A percentile compares a stretch with the other conserved stretches of the same genome.
phyloP scores from a whole-genome alignment of 2,888 invertebrate species.

The Folsomia candida region DNA sequence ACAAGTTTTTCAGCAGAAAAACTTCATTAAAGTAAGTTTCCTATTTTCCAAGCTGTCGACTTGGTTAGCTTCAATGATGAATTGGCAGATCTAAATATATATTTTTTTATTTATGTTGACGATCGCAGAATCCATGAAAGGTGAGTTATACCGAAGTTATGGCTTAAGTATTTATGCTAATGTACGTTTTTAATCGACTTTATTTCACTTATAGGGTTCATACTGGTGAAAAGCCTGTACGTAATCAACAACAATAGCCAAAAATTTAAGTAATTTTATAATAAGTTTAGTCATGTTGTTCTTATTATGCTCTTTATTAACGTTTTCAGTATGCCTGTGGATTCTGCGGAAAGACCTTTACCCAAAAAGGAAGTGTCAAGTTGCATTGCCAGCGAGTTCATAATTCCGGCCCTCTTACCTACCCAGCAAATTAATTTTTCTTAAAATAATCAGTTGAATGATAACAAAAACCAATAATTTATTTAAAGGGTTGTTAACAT shows the following conservation, averaged over 20 bases:
- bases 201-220: not conserved
- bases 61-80: not conserved
- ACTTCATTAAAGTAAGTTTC: constrained; percentile 31
- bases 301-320: no score
- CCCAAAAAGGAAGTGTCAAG: constrained; percentile 38
- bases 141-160: no score
- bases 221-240: not conserved
- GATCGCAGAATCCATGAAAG: constrained; percentile 18
- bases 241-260: no score
- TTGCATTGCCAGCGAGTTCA: constrained; percentile 38
- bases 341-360: constrained; percentile 33
- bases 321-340: no score
- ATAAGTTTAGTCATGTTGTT: no score
- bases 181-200: not conserved
- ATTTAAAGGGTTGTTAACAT: not conserved
- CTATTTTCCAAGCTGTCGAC: constrained; percentile 9
- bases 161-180: no score
- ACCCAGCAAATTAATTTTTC: constrained; percentile 13
- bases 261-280: no score
- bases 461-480: constrained; percentile 1
- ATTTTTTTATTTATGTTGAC: not conserved
- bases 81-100: not conserved
- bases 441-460: not conserved
- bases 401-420: constrained; percentile 1
- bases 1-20: constrained; percentile 32